Conservation (phyloP, 2,113 vertebrate species). For the Atherinomorus stipes region DNA sequence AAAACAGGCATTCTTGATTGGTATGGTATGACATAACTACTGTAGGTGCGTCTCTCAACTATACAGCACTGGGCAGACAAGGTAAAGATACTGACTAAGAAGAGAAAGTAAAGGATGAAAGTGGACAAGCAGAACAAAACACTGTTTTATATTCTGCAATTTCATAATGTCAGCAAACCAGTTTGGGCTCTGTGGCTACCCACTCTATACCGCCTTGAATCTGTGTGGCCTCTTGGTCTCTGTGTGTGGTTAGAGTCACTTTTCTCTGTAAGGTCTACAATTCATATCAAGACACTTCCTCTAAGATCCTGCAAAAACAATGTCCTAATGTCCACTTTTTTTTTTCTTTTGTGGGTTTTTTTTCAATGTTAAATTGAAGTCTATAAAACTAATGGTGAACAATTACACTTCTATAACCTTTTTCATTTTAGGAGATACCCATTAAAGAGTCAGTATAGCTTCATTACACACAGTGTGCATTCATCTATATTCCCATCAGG, state of each 20-base stretch:
- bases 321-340: constrained; percentile 24
- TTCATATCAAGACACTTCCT: constrained; percentile 57
- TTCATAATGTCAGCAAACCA: background rate
- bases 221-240: background rate
- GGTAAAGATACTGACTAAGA: background rate
- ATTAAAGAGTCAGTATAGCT: constrained; percentile 47
- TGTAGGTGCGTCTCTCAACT: no score
- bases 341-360: constrained; percentile 43
- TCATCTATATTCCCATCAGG: constrained; percentile 47
- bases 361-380: constrained; percentile 61
- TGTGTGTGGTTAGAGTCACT: constrained; percentile 27
- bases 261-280: constrained; percentile 39
- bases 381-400: constrained; percentile 68
- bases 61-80: background rate
- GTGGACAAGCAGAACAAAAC: constrained; percentile 1
- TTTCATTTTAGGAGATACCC: constrained; percentile 52
- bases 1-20: background rate
- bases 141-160: background rate
- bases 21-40: background rate
- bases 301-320: constrained; percentile 52
- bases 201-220: constrained; percentile 6
- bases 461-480: constrained; percentile 45
- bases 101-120: background rate
- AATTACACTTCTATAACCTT: constrained; percentile 52
- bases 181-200: background rate